Conservation (phyloP, 2,113 vertebrate species). For the Archilochus colubris region DNA sequence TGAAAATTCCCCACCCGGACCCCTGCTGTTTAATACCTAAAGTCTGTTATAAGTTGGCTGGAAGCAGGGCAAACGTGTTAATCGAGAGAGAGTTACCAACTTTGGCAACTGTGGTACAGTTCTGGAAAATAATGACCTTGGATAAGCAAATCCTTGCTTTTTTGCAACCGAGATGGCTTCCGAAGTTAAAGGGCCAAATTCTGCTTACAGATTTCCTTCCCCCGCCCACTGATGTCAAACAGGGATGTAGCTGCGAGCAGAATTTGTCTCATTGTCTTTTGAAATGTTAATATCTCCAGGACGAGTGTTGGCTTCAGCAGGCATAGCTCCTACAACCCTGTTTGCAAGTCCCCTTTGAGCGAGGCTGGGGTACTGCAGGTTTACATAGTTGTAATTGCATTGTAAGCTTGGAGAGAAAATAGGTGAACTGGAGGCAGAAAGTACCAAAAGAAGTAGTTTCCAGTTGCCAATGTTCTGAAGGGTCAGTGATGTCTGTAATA, state of each 20-base stretch:
- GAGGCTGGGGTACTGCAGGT: not conserved
- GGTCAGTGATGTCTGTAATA: not conserved
- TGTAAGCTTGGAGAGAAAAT: not conserved
- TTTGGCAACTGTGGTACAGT: slow-evolving; percentile 25
- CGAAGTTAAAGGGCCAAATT: slow-evolving; percentile 57
- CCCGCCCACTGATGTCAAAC: slow-evolving; percentile 45
- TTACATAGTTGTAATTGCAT: not conserved
- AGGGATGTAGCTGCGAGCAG: slow-evolving; percentile 61
- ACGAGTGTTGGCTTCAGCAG: slow-evolving; percentile 58
- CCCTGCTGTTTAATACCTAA: not conserved
- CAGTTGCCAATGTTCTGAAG: slow-evolving; percentile 45
- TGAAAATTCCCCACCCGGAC: not conserved
- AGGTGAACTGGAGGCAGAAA: not conserved
- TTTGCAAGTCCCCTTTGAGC: slow-evolving; percentile 53
- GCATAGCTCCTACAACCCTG: slow-evolving; percentile 29
- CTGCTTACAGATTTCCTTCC: slow-evolving; percentile 30
- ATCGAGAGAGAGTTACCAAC: not conserved
- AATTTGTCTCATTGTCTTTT: slow-evolving; percentile 74
- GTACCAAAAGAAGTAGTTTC: slow-evolving; percentile 46
- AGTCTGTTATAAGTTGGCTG: slow-evolving; percentile 10
- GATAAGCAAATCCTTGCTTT: slow-evolving; percentile 69
- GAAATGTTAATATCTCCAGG: slow-evolving; percentile 78
- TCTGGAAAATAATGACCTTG: slow-evolving; percentile 65
- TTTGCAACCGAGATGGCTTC: slow-evolving; percentile 43
- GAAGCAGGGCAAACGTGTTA: slow-evolving; percentile 29